Percentiles rank a stretch among this genome's conserved stretches.
These are phyloP conservation scores for Callitettix versicolor DNA, from an alignment of 1,140 invertebrate species.

Conservation along the genomic window DNA sequence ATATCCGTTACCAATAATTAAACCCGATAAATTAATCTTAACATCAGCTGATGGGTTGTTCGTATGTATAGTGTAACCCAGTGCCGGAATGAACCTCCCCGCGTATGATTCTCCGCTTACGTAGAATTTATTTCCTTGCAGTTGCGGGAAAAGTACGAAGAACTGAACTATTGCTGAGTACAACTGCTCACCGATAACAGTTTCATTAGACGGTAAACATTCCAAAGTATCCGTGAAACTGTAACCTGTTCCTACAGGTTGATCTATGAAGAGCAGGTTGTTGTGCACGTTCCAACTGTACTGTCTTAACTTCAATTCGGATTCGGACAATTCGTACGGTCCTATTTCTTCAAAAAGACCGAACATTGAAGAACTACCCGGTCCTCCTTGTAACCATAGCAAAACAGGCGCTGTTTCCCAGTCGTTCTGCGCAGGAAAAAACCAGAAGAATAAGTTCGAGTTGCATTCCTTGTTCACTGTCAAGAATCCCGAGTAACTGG, in stretches of 20 bases:
- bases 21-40: slow-evolving; percentile 52
- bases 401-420: slow-evolving; percentile 45
- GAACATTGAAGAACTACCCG: slow-evolving; percentile 57
- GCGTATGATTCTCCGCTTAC: slow-evolving; percentile 45
- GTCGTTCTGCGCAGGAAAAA: slow-evolving; percentile 48
- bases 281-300: slow-evolving; percentile 18
- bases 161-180: slow-evolving; percentile 57
- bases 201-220: slow-evolving; percentile 1
- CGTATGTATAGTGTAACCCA: slow-evolving; percentile 41
- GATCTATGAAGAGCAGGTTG: slow-evolving; percentile 62
- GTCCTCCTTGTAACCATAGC: slow-evolving; percentile 69
- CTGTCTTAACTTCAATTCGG: slow-evolving; percentile 26
- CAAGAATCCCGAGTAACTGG: slow-evolving; percentile 11
- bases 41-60: slow-evolving; percentile 45
- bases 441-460: slow-evolving; percentile 66
- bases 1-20: slow-evolving; percentile 78
- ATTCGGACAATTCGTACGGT: slow-evolving; percentile 31
- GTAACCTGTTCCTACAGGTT: slow-evolving; percentile 31
- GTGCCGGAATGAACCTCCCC: slow-evolving; percentile 43
- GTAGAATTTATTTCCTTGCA: slow-evolving; percentile 23
- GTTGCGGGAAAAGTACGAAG: slow-evolving; percentile 46
- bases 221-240: slow-evolving; percentile 16
- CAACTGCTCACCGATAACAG: slow-evolving; percentile 47
- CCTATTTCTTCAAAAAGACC: slow-evolving; percentile 59
- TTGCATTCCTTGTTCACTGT: slow-evolving; percentile 16